Conservation (phyloP, 2,113 vertebrate genomes). For the Ptilonorhynchus violaceus region DNA sequence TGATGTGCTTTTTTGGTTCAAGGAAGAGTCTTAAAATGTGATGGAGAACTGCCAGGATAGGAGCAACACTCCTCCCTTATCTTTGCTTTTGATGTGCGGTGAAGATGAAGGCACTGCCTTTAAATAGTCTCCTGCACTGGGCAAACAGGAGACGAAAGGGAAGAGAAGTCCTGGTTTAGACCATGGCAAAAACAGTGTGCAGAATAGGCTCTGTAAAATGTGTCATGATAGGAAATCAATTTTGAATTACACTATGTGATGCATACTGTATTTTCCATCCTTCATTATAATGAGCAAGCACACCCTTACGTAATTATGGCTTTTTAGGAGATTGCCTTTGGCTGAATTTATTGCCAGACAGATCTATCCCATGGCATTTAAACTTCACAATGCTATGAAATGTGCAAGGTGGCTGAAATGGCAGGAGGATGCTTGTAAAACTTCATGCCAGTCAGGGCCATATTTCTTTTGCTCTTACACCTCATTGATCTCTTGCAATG, state of each 20-base stretch:
- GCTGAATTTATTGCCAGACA: constrained; percentile 49
- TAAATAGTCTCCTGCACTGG: not conserved
- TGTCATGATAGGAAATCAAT: constrained; percentile 61
- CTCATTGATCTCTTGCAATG: not conserved
- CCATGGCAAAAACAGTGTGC: not conserved
- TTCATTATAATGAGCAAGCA: constrained; percentile 53
- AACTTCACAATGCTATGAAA: not conserved
- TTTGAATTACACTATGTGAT: constrained; percentile 32
- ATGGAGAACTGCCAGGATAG: constrained; percentile 35
- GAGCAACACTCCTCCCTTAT: constrained; percentile 21
- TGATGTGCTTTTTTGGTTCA: constrained; percentile 57
- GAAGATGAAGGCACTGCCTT: not conserved
- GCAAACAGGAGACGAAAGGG: constrained; percentile 2
- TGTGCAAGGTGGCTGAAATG: not conserved
- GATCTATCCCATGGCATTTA: constrained; percentile 24
- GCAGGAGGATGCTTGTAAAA: constrained; percentile 2
- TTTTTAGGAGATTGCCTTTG: constrained; percentile 61
- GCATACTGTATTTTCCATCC: constrained; percentile 51
- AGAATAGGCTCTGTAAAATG: constrained; percentile 12
- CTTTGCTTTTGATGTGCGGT: constrained; percentile 20
- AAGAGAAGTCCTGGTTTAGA: not conserved
- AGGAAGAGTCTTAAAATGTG: constrained; percentile 25
- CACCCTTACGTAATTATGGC: constrained; percentile 48
- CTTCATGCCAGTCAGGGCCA: not conserved
- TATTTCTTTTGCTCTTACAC: not conserved